Conservation (phyloP, 2,113 vertebrate species). For the Trinectes maculatus region DNA sequence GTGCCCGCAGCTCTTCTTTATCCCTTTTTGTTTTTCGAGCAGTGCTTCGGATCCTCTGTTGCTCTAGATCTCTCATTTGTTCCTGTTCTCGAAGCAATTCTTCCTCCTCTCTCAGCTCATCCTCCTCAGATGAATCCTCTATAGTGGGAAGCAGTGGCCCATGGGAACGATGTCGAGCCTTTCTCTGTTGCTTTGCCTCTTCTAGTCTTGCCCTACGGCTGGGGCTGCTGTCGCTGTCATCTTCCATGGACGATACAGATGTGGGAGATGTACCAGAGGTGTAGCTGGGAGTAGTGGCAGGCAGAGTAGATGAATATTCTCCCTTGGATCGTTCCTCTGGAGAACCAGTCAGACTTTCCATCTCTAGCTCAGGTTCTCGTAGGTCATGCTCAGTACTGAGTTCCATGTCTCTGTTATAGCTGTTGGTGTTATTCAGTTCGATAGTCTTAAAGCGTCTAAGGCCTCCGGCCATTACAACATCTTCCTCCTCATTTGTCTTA, state of each 20-base stretch:
- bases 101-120: conserved; percentile 97
- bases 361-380: conserved; percentile 94
- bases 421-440: conserved; percentile 93
- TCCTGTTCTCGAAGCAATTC: conserved; percentile 97
- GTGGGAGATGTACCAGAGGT: conserved; percentile 97
- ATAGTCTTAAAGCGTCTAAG: conserved; percentile 97
- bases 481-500: conserved; percentile 74
- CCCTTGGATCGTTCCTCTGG: conserved; percentile 95
- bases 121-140: conserved; percentile 97
- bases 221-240: conserved; percentile 98
- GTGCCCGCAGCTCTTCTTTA: conserved; percentile 96
- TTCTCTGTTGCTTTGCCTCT: conserved; percentile 97
- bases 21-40: conserved; percentile 96
- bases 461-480: conserved; percentile 86
- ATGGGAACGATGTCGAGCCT: conserved; percentile 94
- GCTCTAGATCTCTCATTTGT: conserved; percentile 97
- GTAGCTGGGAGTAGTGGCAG: conserved; percentile 95
- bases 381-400: conserved; percentile 87
- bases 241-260: conserved; percentile 96
- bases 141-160: conserved; percentile 97
- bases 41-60: conserved; percentile 96
- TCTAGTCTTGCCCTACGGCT: conserved; percentile 94
- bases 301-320: conserved; percentile 96
- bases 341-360: conserved; percentile 98
- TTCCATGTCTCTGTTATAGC: conserved; percentile 90